Percentiles rank a stretch among this genome's conserved stretches.
Conservation (phyloP, 1,140 invertebrate species). For the Scaptomyza montana region DNA sequence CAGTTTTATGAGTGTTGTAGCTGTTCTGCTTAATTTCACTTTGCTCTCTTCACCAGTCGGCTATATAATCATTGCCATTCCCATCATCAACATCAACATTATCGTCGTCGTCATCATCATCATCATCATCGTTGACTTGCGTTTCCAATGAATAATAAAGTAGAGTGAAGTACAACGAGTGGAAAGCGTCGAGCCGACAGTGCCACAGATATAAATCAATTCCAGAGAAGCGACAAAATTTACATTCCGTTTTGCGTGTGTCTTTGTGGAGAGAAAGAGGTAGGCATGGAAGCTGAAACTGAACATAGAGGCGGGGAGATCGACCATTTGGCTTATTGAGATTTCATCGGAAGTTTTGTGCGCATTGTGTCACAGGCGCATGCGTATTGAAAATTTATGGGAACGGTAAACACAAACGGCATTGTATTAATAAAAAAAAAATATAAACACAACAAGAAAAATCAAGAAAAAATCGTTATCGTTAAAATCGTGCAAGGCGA, state of each 20-base stretch:
- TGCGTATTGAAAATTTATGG: constrained; percentile 73
- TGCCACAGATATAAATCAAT: constrained; percentile 76
- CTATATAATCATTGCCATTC: constrained; percentile 28
- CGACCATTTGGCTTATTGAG: constrained; percentile 67
- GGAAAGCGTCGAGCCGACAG: constrained; percentile 28
- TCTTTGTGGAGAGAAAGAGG: constrained; percentile 3
- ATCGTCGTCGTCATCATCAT: constrained; percentile 27
- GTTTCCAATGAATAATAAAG: constrained; percentile 80
- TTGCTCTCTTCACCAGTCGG: constrained; percentile 4
- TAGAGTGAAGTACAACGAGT: constrained; percentile 61
- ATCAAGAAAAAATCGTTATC: constrained; percentile 53
- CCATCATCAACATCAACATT: constrained; percentile 38
- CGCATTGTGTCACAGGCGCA: constrained; percentile 64
- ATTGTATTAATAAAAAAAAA: constrained; percentile 74
- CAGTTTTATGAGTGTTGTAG: constrained; percentile 62
- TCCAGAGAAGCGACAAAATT: constrained; percentile 79
- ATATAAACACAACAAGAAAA: constrained; percentile 26
- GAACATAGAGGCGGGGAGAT: constrained; percentile 28
- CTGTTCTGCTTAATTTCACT: constrained; percentile 72
- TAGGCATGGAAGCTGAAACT: constrained; percentile 7
- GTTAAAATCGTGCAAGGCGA: constrained; percentile 66
- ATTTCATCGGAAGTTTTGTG: constrained; percentile 75
- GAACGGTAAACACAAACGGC: constrained; percentile 71
- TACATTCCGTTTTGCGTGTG: constrained; percentile 66
- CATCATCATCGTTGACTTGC: constrained; percentile 44